Conservation (phyloP, 1,140 invertebrate genomes). For the Thrips palmi region DNA sequence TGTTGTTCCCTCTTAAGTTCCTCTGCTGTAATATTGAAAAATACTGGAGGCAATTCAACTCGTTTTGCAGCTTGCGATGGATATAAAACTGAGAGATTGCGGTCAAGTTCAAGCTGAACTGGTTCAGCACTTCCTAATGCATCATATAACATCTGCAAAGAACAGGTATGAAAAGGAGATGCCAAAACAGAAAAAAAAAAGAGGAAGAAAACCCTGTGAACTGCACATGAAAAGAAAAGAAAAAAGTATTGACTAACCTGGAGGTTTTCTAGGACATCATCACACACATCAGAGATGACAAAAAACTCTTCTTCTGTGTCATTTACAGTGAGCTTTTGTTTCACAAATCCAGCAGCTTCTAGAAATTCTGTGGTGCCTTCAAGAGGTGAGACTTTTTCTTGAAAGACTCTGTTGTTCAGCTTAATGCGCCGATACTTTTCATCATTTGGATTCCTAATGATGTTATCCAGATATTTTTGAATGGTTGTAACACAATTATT, state of each 20-base stretch:
- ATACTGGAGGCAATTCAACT: conserved; percentile 58
- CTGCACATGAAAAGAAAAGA: no score
- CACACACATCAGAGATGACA: conserved; percentile 35
- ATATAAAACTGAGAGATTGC: conserved; percentile 65
- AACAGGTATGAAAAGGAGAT: conserved; percentile 6
- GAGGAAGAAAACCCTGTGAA: conserved; percentile 17
- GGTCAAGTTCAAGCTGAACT: conserved; percentile 63
- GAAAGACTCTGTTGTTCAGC: conserved; percentile 57
- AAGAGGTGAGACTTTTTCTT: conserved; percentile 60
- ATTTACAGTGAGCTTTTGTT: conserved; percentile 21
- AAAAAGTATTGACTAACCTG: conserved; percentile 24
- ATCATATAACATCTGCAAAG: conserved; percentile 43
- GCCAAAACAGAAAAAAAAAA: conserved; percentile 2
- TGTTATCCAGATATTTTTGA: conserved; percentile 79
- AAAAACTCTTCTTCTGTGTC: conserved; percentile 37
- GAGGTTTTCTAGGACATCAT: conserved; percentile 32
- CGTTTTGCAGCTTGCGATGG: conserved; percentile 49
- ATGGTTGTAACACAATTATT: conserved; percentile 68
- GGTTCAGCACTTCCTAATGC: conserved; percentile 59
- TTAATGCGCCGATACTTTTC: conserved; percentile 84
- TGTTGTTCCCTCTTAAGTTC: conserved; percentile 75
- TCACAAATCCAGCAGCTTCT: conserved; percentile 60
- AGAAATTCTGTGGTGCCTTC: conserved; percentile 70
- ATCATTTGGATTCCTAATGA: conserved; percentile 64
- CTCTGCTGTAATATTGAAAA: conserved; percentile 57